A percentile compares a stretch with the other conserved stretches of the same genome.
These are phyloP conservation scores for Lepidothrix coronata DNA, from an alignment of 2,113 vertebrate genomes.

Conservation along the genomic window DNA sequence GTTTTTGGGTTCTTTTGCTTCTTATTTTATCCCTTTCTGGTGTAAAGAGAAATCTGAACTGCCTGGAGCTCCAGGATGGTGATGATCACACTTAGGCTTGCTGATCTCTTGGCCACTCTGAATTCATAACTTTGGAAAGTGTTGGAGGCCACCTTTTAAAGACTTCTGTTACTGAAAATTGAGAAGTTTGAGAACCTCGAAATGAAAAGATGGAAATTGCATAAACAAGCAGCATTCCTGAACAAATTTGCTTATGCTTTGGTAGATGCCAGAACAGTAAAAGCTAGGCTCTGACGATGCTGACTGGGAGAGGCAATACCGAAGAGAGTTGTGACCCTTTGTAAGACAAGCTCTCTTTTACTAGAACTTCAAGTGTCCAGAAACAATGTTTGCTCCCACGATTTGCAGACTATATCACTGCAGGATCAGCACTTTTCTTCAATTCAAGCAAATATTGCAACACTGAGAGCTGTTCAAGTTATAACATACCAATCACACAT, in stretches of 20 bases:
- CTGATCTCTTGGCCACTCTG: not conserved
- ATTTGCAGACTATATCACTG: not conserved
- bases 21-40: not conserved
- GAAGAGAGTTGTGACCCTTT: not conserved
- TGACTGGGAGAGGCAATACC: not conserved
- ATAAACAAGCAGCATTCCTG: not conserved
- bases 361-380: not conserved
- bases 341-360: not conserved
- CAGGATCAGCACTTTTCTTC: not conserved
- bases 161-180: not conserved
- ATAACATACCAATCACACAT: not conserved
- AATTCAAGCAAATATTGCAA: not conserved
- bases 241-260: not conserved
- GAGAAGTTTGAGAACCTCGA: not conserved
- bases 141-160: not conserved
- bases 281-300: not conserved
- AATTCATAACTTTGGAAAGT: not conserved
- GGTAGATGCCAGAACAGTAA: not conserved
- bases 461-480: not conserved
- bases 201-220: not conserved
- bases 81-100: not conserved
- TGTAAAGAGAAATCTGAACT: not conserved
- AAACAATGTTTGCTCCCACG: not conserved
- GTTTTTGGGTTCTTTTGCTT: not conserved
- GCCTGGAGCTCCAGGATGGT: accelerated